Evolutionary conservation across 1,140 invertebrate genomes (phyloP), one percentile per base, ranked within the genome.

Genomic region (Bombus consobrinus): DNA sequence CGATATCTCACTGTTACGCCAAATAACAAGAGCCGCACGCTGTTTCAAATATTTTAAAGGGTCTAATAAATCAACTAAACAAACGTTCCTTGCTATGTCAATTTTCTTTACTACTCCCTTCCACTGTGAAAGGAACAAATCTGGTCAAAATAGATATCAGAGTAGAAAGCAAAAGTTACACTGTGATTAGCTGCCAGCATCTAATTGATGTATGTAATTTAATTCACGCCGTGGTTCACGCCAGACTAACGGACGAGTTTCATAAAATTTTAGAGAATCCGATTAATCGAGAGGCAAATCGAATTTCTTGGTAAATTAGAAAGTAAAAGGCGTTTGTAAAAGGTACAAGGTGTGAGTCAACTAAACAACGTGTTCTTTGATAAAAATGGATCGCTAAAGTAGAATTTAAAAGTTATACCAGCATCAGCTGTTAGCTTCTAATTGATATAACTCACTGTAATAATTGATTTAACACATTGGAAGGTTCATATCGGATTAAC

Each of bases 21-120:
- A 69, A 92, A 89, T 85, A 89, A 91, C 87, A 89, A 90, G 89
- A 89, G 88, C 53, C 91, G 91, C 91, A 91, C 89, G 87, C 88
- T 92, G 90, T 93, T 92, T 89, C 76, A 93, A 92, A 88, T 92
- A 92, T 92, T 92, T 93, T 91, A 92, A 92, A 92, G 86, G 89
- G 88, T 93, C 91, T 90, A 92, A 93, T 92, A 92, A 92, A 93
- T 92, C 89, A 90, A 85, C 89, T 87, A 87, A 91, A 92, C 62
- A 22, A 68, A 81, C 75, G 39, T 57, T 57, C 28, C 39, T 15
- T 74, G 66, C 28, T 81, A 64, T 28, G 28, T 53, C 0, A 41
- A 41, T 69, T 62, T 37, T 62, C 28, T 4, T 34, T 22, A 5
- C 37, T 22, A 3, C 0, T 25, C 32, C 37, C 28, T 22, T 8